A percentile compares a stretch with the other conserved stretches of the same genome.
Evolutionary conservation across 2,888 invertebrate genomes (phyloP).

Genomic region (Rhingia rostrata): DNA sequence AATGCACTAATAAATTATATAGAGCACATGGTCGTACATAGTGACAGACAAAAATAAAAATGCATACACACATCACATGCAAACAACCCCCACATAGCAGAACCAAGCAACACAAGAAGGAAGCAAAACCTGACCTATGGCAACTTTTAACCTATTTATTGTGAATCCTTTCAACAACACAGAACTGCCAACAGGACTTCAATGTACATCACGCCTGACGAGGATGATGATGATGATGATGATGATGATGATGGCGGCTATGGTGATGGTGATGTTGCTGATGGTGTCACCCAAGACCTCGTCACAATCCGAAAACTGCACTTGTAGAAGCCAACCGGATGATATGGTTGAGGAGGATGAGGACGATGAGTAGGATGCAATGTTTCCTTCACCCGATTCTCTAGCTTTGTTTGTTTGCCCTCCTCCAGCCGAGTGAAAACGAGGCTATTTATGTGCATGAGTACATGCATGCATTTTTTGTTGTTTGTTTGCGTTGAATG

Average conservation of each 20-base stretch:
- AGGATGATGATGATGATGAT: constrained; percentile 16
- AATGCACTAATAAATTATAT: constrained; percentile 52
- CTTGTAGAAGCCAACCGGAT: background rate
- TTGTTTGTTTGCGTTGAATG: background rate
- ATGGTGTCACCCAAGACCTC: constrained; percentile 28
- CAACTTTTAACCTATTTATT: constrained; percentile 71
- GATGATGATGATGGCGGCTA: constrained; percentile 36
- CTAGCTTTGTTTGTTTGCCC: constrained; percentile 38
- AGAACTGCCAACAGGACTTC: background rate
- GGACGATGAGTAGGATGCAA: constrained; percentile 15
- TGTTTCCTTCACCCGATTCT: constrained; percentile 41
- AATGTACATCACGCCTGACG: background rate
- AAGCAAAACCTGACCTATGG: constrained; percentile 66
- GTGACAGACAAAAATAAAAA: constrained; percentile 14
- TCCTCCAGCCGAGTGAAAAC: constrained; percentile 7
- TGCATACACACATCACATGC: constrained; percentile 6
- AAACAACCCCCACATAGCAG: constrained; percentile 16
- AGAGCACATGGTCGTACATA: constrained; percentile 23
- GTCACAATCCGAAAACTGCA: constrained; percentile 4
- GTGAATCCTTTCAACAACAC: constrained; percentile 44
- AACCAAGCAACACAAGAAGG: constrained; percentile 46
- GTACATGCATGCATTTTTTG: background rate
- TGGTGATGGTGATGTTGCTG: constrained; percentile 21
- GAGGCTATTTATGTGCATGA: constrained; percentile 28
- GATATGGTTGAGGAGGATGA: background rate